Base-by-base conservation (phyloP, 2,797 vertebrate species). In the Etheostoma nigrum region DNA sequence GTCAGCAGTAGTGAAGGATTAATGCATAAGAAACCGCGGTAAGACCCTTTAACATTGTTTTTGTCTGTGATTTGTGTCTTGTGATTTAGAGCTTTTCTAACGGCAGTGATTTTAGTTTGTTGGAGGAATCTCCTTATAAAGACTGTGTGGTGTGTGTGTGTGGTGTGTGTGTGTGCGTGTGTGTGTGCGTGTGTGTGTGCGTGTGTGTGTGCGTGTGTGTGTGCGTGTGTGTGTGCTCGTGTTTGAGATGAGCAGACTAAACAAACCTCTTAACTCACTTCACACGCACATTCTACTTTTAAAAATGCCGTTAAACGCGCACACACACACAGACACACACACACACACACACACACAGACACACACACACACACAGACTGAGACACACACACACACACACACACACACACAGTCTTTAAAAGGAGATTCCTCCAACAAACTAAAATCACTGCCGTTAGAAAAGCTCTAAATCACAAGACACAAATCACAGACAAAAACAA, bases 211-310 rank as follows among this genome's bases (percentile, higher is more conserved):
- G 51, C 57, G 36, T 59, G 51, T 48, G 60, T 47, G 54, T 23
- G 51, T 60, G 72, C 16, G 59, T 69, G 53, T 59, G 67, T 30
- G 62, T 40, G 54, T 72, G 69, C 80, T 53, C 64, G 86, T 68
- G 72, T 85, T n/a, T 64, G 65, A 62, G 47, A 72, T 72, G 67
- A 62, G 51, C 49, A 64, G 63, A 67, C 36, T 47, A 49, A 66
- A 84, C 65, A 61, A 70, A 80, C 63, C 52, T 64, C 45, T 64
- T 40, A 40, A 40, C 62, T 72, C 51, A 58, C 71, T 74, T 65
- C 47, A 72, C 74, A 67, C 66, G 60, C 60, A 53, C 19, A 30
- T 60, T 59, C 80, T 62, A 72, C 33, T 62, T 66, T 33, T 67
- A 5, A 53, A 4, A 47, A 36, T 52, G 5, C 47, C 7, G 27